Evolutionary conservation across 2,797 vertebrate genomes (phyloP).

Genomic region (Aplochiton taeniatus): DNA sequence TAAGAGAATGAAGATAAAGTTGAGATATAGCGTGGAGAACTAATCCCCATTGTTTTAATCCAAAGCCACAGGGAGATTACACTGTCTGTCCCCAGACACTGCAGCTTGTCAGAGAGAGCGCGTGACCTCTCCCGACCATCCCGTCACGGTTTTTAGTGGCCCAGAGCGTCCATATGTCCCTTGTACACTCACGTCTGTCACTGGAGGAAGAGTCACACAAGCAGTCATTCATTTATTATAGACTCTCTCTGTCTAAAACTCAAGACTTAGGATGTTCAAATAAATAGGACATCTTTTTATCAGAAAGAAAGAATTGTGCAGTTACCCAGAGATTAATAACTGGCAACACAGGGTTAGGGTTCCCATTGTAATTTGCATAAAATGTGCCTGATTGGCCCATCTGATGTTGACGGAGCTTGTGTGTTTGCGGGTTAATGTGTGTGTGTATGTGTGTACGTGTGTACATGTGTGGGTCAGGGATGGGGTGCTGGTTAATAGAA

Average conservation of each 20-base stretch:
- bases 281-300: conserved; percentile 6
- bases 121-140: conserved; percentile 61
- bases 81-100: conserved; percentile 59
- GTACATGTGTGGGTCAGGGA: conserved; percentile 3
- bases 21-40: conserved; percentile 21
- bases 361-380: conserved; percentile 39
- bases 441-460: conserved; percentile 7
- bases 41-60: conserved; percentile 70
- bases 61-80: conserved; percentile 56
- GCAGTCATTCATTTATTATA: neutral
- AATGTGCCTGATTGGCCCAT: conserved; percentile 36
- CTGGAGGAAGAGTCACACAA: neutral
- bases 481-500: neutral
- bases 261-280: too few relatives aligned
- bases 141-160: conserved; percentile 62
- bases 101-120: conserved; percentile 64
- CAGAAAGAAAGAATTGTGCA: conserved; percentile 7
- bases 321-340: conserved; percentile 33
- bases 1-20: conserved; percentile 20
- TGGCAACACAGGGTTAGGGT: conserved; percentile 25
- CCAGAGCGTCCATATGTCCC: conserved; percentile 70
- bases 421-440: conserved; percentile 36
- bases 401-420: conserved; percentile 62
- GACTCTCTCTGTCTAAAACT: neutral
- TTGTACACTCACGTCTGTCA: conserved; percentile 11